A percentile compares a stretch with the other conserved stretches of the same genome.
These are phyloP conservation scores for Bolborhynchus lineola DNA, from an alignment of 2,113 vertebrate genomes.

Conservation along the genomic window DNA sequence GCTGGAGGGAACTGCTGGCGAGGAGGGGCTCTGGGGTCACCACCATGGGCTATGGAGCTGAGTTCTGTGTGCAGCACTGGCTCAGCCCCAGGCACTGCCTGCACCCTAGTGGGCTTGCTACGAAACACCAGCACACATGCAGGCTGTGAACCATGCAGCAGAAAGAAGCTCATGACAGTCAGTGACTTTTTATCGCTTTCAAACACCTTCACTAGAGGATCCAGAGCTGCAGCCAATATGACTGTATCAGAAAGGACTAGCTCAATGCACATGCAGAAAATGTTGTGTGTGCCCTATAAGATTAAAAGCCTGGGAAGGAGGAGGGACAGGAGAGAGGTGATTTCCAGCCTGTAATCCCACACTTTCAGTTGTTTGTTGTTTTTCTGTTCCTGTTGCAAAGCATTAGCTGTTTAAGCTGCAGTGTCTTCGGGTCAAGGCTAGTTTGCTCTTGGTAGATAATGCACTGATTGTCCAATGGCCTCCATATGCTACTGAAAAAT, in stretches of 20 bases:
- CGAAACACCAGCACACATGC: too few species aligned
- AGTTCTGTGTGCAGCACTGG: too few species aligned
- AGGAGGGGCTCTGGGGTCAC: too few species aligned
- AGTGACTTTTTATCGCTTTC: background rate
- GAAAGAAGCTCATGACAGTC: too few species aligned
- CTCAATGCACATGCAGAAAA: background rate
- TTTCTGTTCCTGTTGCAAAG: background rate
- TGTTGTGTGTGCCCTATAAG: accelerated
- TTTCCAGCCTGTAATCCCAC: background rate
- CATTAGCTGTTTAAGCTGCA: background rate
- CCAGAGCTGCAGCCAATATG: background rate
- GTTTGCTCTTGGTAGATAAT: background rate
- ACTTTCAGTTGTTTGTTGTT: background rate
- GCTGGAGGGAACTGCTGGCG: too few species aligned
- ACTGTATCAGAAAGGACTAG: background rate
- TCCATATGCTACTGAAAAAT: accelerated
- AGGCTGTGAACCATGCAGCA: too few species aligned
- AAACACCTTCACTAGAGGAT: background rate
- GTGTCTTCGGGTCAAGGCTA: background rate
- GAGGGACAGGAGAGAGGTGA: background rate
- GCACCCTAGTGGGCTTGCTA: too few species aligned
- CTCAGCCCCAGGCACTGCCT: too few species aligned
- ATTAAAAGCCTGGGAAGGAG: background rate
- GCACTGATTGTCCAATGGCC: background rate
- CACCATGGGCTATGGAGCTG: too few species aligned